Evolutionary conservation across 2,113 vertebrate species (phyloP).

Genomic region (Propithecus coquereli): DNA sequence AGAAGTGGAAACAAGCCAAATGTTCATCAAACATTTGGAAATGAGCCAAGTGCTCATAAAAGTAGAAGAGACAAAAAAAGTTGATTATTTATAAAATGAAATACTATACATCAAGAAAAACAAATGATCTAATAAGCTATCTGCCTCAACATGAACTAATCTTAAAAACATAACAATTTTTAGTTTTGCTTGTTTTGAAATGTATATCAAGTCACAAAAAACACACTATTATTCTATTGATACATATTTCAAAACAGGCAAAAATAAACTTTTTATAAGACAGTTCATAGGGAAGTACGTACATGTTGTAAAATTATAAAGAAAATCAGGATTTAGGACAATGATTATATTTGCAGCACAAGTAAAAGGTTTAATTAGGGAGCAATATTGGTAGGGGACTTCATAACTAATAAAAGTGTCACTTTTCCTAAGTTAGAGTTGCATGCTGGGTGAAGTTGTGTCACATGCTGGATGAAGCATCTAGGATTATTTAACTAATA

Average conservation of each 20-base stretch:
- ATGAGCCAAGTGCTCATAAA: not conserved
- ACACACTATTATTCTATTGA: not conserved
- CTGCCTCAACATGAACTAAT: not conserved
- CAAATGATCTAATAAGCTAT: not conserved
- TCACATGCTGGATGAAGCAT: not conserved
- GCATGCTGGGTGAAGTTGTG: not conserved
- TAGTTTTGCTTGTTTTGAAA: not conserved
- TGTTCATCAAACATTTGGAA: not conserved
- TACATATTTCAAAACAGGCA: not conserved
- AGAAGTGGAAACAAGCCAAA: not conserved
- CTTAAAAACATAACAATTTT: not conserved
- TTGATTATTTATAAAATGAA: not conserved
- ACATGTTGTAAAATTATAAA: not conserved
- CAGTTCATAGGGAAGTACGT: not conserved
- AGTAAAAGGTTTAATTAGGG: not conserved
- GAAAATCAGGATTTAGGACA: not conserved
- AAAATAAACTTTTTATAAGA: not conserved
- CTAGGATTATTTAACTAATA: not conserved
- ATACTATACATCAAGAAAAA: not conserved
- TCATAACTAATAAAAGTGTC: not conserved
- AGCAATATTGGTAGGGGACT: not conserved
- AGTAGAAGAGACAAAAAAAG: not conserved
- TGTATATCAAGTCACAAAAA: not conserved
- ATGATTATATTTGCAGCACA: not conserved
- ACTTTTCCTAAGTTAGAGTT: not conserved